Evolutionary conservation across 2,797 vertebrate species (phyloP), one percentile per base, ranked within the genome.

Genomic region (Sebastolobus altivelis): DNA sequence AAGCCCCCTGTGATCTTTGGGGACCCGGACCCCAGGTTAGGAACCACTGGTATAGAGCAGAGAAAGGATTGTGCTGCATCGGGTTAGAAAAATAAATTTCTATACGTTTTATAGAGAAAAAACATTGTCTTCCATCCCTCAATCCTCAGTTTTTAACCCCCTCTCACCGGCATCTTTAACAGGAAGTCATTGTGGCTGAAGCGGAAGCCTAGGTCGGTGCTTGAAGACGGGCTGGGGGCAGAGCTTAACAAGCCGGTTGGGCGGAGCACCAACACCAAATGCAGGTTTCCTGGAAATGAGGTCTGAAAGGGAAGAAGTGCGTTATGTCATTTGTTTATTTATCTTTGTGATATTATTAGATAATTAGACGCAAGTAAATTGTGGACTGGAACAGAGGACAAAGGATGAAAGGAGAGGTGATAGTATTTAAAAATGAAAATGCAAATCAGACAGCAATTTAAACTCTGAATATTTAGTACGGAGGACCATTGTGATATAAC

Each of bases 131-230:
- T 7, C 3, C 25, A 37, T 13, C 7, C 29, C 20, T 63, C 6
- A 0, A 1, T 68, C 1, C 4, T 63, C 13, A 6, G 1, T 31
- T 55, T 68, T 37, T 9, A 46, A 13, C 11, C 9, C n/a, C 4
- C 7, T 66, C 95, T 77, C 92, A 99, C 98, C 81, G 98, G 98
- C 92, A 99, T 94, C 94, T 99, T 99, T 49, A 98, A 93, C 58
- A 98, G 95, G 86, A 99, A 99, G 93, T 99, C 98, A 72, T 99
- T 97, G 80, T 99, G 98, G 80, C 96, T 98, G 93, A 99, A 99
- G 59, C 98, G 97, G 84, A 99, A 99, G 27, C 98, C 98, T 71
- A 99, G 96, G 93, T 99, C 98, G 0, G 98, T 99, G 94, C 95
- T 94, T 2, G 94, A 94, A 2, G 95, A 94, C 1, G 94, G 94